These are phyloP conservation scores for Campoplex capitator DNA, from an alignment of 2,888 invertebrate species.

Conservation along the genomic window DNA sequence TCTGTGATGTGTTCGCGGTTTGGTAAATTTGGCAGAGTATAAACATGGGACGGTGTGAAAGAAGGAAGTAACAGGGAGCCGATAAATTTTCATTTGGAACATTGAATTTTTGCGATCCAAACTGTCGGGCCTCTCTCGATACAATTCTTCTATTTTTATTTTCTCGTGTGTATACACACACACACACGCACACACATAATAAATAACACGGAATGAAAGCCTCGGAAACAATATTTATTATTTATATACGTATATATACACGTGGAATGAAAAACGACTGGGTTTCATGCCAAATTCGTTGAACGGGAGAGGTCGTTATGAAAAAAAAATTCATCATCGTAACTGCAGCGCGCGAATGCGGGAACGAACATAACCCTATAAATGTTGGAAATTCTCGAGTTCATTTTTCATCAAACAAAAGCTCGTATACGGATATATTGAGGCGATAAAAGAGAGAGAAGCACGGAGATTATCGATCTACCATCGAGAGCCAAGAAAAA, in stretches of 20 bases:
- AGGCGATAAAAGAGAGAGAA: constrained; percentile 7
- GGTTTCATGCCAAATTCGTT: constrained; percentile 70
- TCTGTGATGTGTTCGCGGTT: not conserved
- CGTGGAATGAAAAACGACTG: constrained; percentile 56
- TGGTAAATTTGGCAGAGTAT: constrained; percentile 46
- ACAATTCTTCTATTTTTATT: not conserved
- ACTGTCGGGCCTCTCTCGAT: constrained; percentile 1
- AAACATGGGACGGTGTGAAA: not conserved
- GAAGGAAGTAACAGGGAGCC: not conserved
- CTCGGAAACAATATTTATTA: not conserved
- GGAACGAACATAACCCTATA: constrained; percentile 21
- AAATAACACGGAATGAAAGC: constrained; percentile 36
- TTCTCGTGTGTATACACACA: not conserved
- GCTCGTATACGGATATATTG: not conserved
- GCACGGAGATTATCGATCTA: constrained; percentile 62
- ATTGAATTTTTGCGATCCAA: constrained; percentile 61
- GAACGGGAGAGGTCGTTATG: constrained; percentile 52
- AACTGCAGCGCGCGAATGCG: not conserved
- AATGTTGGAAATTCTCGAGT: not conserved
- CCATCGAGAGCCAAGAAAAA: constrained; percentile 56
- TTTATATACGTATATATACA: not conserved
- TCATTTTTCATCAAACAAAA: not conserved
- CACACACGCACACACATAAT: not conserved
- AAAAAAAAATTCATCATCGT: constrained; percentile 43
- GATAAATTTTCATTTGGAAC: constrained; percentile 63